phyloP scores from a whole-genome alignment of 2,888 invertebrate genomes.

The Zygothrica quintamaculata region DNA sequence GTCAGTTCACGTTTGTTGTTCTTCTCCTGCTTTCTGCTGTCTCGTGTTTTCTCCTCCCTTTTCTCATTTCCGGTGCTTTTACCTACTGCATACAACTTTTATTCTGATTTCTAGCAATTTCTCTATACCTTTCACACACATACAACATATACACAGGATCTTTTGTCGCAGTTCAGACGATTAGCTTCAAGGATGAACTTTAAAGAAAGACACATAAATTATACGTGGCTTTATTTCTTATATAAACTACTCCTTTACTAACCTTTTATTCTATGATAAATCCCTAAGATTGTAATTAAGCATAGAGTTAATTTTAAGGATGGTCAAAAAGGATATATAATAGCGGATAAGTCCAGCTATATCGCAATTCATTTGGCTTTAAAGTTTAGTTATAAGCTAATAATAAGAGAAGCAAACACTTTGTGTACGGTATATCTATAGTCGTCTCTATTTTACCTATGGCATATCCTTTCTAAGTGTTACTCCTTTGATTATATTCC shows the following conservation, averaged over 20 bases:
- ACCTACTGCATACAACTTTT: conserved; percentile 4
- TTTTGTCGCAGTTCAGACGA: no score
- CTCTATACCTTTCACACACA: conserved; percentile 29
- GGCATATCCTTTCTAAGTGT: conserved; percentile 6
- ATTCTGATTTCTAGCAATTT: conserved; percentile 5
- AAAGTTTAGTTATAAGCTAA: no score
- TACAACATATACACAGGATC: neutral
- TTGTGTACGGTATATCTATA: no score
- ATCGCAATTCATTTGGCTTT: neutral
- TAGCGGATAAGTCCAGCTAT: no score
- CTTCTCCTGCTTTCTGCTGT: conserved; percentile 11
- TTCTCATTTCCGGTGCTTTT: conserved; percentile 21
- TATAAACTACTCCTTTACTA: no score
- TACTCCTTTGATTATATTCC: conserved; percentile 25
- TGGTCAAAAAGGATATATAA: no score
- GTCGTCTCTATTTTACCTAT: no score
- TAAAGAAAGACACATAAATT: no score
- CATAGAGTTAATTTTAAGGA: conserved; percentile 4
- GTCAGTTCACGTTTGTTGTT: conserved; percentile 50
- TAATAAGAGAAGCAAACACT: no score
- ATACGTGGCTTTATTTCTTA: no score
- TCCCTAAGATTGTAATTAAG: neutral
- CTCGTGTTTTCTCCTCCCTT: neutral
- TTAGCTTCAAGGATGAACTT: no score
- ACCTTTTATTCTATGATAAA: no score